These are phyloP conservation scores for Nymphalis polychloros DNA, from an alignment of 2,888 invertebrate genomes.

Conservation along the genomic window DNA sequence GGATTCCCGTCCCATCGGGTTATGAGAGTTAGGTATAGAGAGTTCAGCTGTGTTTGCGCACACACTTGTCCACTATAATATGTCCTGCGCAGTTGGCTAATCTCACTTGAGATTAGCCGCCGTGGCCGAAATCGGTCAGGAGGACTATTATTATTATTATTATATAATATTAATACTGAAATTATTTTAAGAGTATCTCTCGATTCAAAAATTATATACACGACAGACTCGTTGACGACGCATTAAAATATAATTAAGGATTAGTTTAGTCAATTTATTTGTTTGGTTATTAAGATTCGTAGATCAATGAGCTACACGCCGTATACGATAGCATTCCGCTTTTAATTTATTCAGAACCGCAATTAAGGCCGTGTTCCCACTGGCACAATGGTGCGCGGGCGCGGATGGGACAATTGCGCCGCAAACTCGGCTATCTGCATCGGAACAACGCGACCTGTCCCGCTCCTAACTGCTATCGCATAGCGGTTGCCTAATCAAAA, in stretches of 20 bases:
- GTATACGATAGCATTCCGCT: slow-evolving; percentile 69
- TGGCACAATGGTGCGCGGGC: slow-evolving; percentile 68
- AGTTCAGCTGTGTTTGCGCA: too few relatives aligned
- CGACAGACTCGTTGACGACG: too few relatives aligned
- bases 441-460: slow-evolving; percentile 54
- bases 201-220: too few relatives aligned
- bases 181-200: too few relatives aligned
- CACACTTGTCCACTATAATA: too few relatives aligned
- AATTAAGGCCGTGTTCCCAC: slow-evolving; percentile 78
- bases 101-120: too few relatives aligned
- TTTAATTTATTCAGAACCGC: slow-evolving; percentile 77
- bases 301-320: slow-evolving; percentile 50
- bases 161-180: too few relatives aligned
- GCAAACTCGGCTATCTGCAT: slow-evolving; percentile 76
- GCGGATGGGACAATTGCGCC: slow-evolving; percentile 74
- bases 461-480: slow-evolving; percentile 43
- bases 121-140: too few relatives aligned
- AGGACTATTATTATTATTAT: too few relatives aligned
- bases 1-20: too few relatives aligned
- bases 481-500: slow-evolving; percentile 47
- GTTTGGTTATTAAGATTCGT: slow-evolving; percentile 40
- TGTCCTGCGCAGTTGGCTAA: too few relatives aligned
- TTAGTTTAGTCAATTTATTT: background rate
- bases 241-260: background rate
- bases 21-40: too few relatives aligned